Conservation (phyloP, 2,888 invertebrate species). For the Axea sp. region DNA sequence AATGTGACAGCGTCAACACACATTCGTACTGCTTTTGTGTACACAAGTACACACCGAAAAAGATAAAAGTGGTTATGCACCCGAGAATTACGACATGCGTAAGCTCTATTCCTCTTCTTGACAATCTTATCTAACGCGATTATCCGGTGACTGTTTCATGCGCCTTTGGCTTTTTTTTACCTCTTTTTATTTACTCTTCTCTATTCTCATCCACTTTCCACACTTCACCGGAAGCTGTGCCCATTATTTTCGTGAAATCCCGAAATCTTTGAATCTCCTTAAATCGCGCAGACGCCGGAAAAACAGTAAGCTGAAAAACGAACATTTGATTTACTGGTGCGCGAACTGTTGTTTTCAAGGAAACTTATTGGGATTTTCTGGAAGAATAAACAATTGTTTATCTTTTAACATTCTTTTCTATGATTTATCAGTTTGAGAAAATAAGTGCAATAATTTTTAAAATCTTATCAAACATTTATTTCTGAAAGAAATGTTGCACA, state of each 20-base stretch:
- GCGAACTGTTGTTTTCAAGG: slow-evolving; percentile 1
- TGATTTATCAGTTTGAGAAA: too few species aligned
- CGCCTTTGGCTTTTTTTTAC: slow-evolving; percentile 48
- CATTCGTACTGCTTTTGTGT: slow-evolving; percentile 23
- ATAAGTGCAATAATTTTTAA: too few species aligned
- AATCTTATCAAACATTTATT: too few species aligned
- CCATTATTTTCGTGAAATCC: slow-evolving; percentile 71
- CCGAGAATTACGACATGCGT: slow-evolving; percentile 68
- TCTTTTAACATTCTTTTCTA: too few species aligned
- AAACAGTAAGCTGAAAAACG: slow-evolving; percentile 50
- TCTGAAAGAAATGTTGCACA: too few species aligned
- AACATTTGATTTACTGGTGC: slow-evolving; percentile 41
- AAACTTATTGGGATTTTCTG: slow-evolving; percentile 31
- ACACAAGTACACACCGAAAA: slow-evolving; percentile 11
- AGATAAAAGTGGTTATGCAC: slow-evolving; percentile 41
- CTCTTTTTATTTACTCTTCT: slow-evolving; percentile 61
- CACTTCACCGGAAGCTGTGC: slow-evolving; percentile 63
- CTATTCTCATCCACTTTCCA: slow-evolving; percentile 54
- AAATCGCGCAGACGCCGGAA: slow-evolving; percentile 40
- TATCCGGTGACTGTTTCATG: slow-evolving; percentile 57
- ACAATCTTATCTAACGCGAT: slow-evolving; percentile 75
- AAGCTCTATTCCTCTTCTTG: slow-evolving; percentile 74
- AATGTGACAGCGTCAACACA: background rate
- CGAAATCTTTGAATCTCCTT: slow-evolving; percentile 67
- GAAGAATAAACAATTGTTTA: slow-evolving; percentile 8